Conservation (phyloP, 2,797 vertebrate species). For the Myiotriccus ornatus region DNA sequence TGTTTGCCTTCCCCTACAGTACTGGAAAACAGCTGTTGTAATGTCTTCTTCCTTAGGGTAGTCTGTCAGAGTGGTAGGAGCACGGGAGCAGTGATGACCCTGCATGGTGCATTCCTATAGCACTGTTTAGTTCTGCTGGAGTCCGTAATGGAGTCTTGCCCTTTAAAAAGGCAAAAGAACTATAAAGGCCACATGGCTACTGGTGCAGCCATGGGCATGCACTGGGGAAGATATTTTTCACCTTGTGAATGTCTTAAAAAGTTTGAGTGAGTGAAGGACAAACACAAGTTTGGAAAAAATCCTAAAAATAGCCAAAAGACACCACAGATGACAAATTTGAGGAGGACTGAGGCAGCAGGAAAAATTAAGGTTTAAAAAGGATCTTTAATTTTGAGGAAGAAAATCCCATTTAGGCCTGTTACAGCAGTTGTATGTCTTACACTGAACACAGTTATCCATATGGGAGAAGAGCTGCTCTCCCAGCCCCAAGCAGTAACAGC, state of each 20-base stretch:
- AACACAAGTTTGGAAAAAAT: background rate
- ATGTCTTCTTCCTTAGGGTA: background rate
- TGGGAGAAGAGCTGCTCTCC: background rate
- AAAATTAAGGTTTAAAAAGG: background rate
- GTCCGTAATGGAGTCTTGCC: background rate
- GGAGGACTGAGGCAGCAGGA: background rate
- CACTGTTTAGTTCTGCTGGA: background rate
- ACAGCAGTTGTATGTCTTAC: background rate
- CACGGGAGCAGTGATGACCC: background rate
- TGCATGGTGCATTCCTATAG: background rate
- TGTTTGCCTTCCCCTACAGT: rapidly evolving
- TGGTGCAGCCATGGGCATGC: no score
- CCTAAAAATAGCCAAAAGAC: background rate
- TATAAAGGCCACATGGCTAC: background rate
- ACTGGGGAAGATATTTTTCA: background rate
- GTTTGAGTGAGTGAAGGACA: background rate
- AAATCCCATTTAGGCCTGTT: background rate
- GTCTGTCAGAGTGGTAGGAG: background rate
- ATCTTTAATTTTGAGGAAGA: background rate
- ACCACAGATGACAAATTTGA: background rate
- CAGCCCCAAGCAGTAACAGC: no score
- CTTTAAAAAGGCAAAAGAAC: background rate
- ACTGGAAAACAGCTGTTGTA: rapidly evolving
- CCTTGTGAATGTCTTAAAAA: background rate
- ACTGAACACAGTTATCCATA: rapidly evolving